Base-by-base conservation (phyloP, 2,888 invertebrate species). In the Graphium colonna region DNA sequence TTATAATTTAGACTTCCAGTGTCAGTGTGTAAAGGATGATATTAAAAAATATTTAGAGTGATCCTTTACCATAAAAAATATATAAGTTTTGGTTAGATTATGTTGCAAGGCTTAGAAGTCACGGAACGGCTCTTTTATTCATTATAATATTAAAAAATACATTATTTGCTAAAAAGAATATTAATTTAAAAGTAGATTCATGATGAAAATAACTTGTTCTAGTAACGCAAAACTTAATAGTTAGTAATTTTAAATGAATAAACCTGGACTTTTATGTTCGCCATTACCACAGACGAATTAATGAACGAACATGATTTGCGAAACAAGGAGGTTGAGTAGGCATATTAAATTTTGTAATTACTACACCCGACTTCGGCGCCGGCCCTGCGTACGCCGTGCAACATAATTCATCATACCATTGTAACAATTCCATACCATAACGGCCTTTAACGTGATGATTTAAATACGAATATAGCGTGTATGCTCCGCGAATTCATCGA, bases 261-360 rank as follows among this genome's bases (percentile, higher is more conserved):
- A n/a, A n/a, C n/a, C n/a, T n/a, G n/a, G n/a, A 63, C 62, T 74
- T 75, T 50, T 56, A 36, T 42, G 0, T 36, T 5, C 56, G 55
- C 41, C 63, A 62, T 71, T 82, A 78, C 79, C 56, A 60, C 67
- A 71, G 75, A 71, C 62, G 63, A 74, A 78, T 80, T 79, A 86
- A 85, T 82, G 81, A 84, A 65, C 66, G 63, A 75, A 71, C 75
- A 87, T 87, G 87, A 87, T 85, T 83, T 84, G 87, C 85, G 74
- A 79, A 86, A 85, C 77, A 73, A 69, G 73, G 71, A 73, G 79
- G 67, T 72, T 71, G 74, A 67, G 61, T 64, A 67, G 69, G 67
- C 68, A 72, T 71, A 78, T 80, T 75, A 76, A 69, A 73, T 74
- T 73, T 65, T 67, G 77, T 82, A 80, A 83, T 85, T 82, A 81